A percentile compares a stretch with the other conserved stretches of the same genome.
Evolutionary conservation across 1,140 invertebrate genomes (phyloP).

Genomic region (Dendrolimus kikuchii): DNA sequence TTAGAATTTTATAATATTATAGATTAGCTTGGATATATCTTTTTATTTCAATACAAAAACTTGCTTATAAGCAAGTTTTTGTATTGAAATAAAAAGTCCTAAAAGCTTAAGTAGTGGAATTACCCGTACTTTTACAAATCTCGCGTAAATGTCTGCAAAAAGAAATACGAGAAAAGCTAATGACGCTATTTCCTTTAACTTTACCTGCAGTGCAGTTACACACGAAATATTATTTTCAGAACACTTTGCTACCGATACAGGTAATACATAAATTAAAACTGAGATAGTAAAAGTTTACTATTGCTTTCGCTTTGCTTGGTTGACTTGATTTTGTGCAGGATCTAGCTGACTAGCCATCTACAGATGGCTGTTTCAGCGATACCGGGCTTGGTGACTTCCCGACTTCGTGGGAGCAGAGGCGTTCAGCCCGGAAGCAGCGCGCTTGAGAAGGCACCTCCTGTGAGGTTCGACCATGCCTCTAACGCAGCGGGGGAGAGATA

Average conservation of each 20-base stretch:
- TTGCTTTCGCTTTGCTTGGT: slow-evolving; percentile 14
- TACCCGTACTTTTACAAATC: neutral
- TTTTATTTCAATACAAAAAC: too few species aligned
- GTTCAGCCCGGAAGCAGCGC: too few species aligned
- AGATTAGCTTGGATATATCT: too few species aligned
- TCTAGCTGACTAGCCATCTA: slow-evolving; percentile 35
- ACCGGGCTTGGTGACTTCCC: too few species aligned
- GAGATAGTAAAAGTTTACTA: slow-evolving; percentile 54
- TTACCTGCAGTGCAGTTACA: slow-evolving; percentile 45
- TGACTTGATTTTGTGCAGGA: slow-evolving; percentile 42
- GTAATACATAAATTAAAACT: slow-evolving; percentile 59
- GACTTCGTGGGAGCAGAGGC: too few species aligned
- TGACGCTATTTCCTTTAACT: slow-evolving; percentile 61
- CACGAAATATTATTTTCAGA: slow-evolving; percentile 58
- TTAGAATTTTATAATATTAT: too few species aligned
- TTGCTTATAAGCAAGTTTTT: too few species aligned
- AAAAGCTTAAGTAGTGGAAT: neutral
- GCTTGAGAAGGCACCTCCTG: too few species aligned
- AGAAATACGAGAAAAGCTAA: slow-evolving; percentile 65
- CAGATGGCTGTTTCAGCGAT: slow-evolving; percentile 19
- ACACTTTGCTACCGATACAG: slow-evolving; percentile 47
- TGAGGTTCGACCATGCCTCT: too few species aligned
- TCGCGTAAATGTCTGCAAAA: slow-evolving; percentile 9
- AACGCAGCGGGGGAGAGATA: too few species aligned
- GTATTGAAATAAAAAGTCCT: too few species aligned